Percentiles rank a stretch among this genome's conserved stretches.
phyloP scores from a whole-genome alignment of 2,888 invertebrate genomes.

The Panopea generosa region DNA sequence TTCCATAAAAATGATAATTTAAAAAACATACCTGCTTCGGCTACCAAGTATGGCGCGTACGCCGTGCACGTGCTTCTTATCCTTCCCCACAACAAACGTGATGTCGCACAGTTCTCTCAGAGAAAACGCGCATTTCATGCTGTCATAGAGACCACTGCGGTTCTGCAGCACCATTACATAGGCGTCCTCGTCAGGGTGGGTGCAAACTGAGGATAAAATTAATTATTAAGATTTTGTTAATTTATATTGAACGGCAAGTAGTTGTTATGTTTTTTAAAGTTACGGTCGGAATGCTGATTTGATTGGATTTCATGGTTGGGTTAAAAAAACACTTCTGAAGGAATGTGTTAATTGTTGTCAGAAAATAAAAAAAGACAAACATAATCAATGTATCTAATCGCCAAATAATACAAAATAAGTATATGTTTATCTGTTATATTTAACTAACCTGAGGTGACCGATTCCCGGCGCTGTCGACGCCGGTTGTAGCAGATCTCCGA shows the following conservation, averaged over 20 bases:
- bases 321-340: no score
- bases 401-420: no score
- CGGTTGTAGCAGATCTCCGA: background rate
- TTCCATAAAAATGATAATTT: no score
- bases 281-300: no score
- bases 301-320: no score
- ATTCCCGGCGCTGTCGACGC: background rate
- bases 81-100: conserved; percentile 51
- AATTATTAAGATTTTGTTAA: no score
- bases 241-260: no score
- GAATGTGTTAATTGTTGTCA: no score
- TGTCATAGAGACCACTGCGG: conserved; percentile 31
- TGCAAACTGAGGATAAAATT: conserved; percentile 38
- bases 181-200: conserved; percentile 45
- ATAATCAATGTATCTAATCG: no score
- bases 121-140: conserved; percentile 26
- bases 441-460: background rate
- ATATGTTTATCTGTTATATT: no score
- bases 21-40: conserved; percentile 50
- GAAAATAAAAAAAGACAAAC: no score
- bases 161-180: conserved; percentile 59
- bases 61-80: conserved; percentile 37
- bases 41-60: conserved; percentile 40
- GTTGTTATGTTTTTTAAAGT: no score
- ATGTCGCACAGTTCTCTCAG: conserved; percentile 47